Evolutionary conservation across 2,888 invertebrate species (phyloP), one percentile per base, ranked within the genome.

Genomic region (Ditula angustiorana): DNA sequence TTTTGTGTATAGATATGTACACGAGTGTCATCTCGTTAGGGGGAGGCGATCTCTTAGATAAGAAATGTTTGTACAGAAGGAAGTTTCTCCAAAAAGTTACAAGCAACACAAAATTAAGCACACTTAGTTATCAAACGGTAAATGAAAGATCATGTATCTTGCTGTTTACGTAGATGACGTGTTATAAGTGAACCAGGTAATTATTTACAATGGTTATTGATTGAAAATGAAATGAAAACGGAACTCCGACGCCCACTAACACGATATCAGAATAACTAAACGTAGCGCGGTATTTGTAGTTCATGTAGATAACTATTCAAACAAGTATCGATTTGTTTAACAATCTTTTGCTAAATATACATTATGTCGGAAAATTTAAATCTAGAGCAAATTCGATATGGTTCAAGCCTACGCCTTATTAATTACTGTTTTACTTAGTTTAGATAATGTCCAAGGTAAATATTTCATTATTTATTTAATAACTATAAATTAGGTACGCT

Each of bases 181-280:
- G n/a, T n/a, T n/a, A n/a, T n/a, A n/a, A n/a, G n/a, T n/a, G n/a
- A n/a, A n/a, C n/a, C n/a, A n/a, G n/a, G n/a, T n/a, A n/a, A n/a
- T n/a, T n/a, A n/a, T n/a, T n/a, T 53, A 53, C 11, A 16, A 30
- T 50, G 30, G 41, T 24, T 67, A 67, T 59, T 50, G 58, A 67
- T 68, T 63, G 68, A 61, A 66, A 66, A 69, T 21, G 33, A 41
- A 57, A 71, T 69, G 67, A 72, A 73, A 73, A 72, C 71, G 70
- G 65, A 67, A 67, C 60, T 64, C 41, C 44, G 59, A 58, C 71
- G 69, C 67, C 71, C 68, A 70, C 70, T 35, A 59, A 47, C 61
- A 52, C 61, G 60, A 58, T 66, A 61, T 61, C 61, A 55, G 65
- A 69, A 61, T 67, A 63, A 65, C 53, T 47, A 37, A 53, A 53